These are phyloP conservation scores for Amphipoea oculea DNA, from an alignment of 2,888 invertebrate genomes.

Conservation along the genomic window DNA sequence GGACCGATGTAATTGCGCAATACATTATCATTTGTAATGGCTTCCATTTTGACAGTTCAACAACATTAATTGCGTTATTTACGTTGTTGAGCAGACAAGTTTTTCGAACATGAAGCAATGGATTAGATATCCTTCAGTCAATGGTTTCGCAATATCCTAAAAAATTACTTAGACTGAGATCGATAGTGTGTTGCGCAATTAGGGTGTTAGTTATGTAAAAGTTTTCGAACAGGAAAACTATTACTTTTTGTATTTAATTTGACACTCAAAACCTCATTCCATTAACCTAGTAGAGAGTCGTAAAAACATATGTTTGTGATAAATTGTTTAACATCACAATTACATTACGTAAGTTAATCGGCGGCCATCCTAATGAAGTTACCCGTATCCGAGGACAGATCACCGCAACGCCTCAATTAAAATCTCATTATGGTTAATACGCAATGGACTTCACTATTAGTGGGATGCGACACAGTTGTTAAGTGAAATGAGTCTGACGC, in stretches of 20 bases:
- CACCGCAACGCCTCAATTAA: slow-evolving; percentile 86
- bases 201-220: neutral
- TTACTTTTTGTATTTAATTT: neutral
- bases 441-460: slow-evolving; percentile 71
- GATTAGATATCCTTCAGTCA: neutral
- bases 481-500: slow-evolving; percentile 54
- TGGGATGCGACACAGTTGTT: slow-evolving; percentile 67
- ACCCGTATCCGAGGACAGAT: slow-evolving; percentile 83
- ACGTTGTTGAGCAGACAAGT: neutral
- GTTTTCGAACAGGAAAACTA: no score
- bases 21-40: neutral
- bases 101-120: neutral
- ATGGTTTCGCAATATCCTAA: neutral
- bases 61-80: neutral
- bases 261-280: neutral
- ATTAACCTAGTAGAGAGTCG: neutral
- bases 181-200: neutral
- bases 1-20: neutral
- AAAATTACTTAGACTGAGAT: neutral
- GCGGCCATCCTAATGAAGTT: slow-evolving; percentile 84
- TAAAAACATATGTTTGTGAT: slow-evolving; percentile 25
- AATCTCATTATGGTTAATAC: slow-evolving; percentile 84
- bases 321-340: slow-evolving; percentile 76
- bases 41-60: neutral
- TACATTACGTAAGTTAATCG: slow-evolving; percentile 87